Conservation (phyloP, 2,113 vertebrate species). For the Ochotona princeps region DNA sequence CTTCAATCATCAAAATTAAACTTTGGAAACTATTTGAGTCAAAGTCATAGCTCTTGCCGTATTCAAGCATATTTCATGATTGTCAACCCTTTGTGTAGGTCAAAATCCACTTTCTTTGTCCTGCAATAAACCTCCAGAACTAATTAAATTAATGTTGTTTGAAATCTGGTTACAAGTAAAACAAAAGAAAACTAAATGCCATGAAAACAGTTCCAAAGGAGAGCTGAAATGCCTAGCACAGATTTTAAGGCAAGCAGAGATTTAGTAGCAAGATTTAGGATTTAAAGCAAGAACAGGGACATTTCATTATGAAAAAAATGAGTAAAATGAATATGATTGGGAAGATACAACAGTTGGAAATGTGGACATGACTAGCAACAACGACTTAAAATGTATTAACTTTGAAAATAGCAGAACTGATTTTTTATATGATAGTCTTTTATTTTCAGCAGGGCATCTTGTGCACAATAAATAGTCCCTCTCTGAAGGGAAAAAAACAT, state of each 20-base stretch:
- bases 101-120: background rate
- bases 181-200: background rate
- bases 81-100: background rate
- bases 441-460: no score
- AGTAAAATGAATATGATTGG: background rate
- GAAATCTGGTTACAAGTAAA: background rate
- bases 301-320: background rate
- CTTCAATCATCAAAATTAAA: constrained; percentile 24
- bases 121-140: constrained; percentile 58
- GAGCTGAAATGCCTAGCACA: background rate
- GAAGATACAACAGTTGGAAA: background rate
- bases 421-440: background rate
- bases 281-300: background rate
- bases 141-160: constrained; percentile 44
- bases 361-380: background rate
- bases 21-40: constrained; percentile 17
- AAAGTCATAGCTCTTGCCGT: constrained; percentile 13
- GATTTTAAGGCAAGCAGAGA: background rate
- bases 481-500: no score
- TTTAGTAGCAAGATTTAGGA: no score
- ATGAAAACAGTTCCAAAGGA: background rate
- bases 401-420: background rate
- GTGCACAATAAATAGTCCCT: no score
- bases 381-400: background rate
- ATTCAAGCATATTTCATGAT: background rate